phyloP scores from a whole-genome alignment of 2,113 vertebrate genomes.

The Urocolius indicus region DNA sequence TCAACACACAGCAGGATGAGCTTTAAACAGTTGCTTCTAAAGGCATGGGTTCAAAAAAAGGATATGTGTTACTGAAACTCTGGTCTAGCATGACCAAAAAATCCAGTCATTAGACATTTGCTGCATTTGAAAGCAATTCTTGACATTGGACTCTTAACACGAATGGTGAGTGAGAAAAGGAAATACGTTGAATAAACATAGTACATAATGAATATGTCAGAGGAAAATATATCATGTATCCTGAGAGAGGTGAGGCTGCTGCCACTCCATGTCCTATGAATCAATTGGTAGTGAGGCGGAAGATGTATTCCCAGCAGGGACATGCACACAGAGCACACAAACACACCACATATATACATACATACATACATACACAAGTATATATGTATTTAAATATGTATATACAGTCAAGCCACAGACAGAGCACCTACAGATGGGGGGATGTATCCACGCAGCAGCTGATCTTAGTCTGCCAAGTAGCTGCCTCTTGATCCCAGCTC shows the following conservation, averaged over 20 bases:
- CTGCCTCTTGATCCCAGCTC: not conserved
- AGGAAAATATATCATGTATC: not conserved
- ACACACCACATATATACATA: not conserved
- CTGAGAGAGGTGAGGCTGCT: not conserved
- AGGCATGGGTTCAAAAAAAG: not conserved
- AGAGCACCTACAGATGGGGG: not conserved
- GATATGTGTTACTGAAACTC: not conserved
- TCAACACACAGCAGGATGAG: not conserved
- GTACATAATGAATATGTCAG: not conserved
- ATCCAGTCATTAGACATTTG: not conserved
- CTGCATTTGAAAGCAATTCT: not conserved
- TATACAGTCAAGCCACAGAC: not conserved
- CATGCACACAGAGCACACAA: accelerated
- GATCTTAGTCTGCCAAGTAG: not conserved
- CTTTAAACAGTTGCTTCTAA: not conserved
- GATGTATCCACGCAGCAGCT: not conserved
- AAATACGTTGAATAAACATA: not conserved
- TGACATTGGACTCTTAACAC: not conserved
- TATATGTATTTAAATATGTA: not conserved
- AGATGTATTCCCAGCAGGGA: not conserved
- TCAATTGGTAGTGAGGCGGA: not conserved
- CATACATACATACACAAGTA: too few species aligned
- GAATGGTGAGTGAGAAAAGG: not conserved
- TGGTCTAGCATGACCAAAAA: not conserved
- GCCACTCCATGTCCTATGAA: not conserved